These are phyloP conservation scores for Drosophila infuscata DNA, from an alignment of 2,888 invertebrate species.

Conservation along the genomic window DNA sequence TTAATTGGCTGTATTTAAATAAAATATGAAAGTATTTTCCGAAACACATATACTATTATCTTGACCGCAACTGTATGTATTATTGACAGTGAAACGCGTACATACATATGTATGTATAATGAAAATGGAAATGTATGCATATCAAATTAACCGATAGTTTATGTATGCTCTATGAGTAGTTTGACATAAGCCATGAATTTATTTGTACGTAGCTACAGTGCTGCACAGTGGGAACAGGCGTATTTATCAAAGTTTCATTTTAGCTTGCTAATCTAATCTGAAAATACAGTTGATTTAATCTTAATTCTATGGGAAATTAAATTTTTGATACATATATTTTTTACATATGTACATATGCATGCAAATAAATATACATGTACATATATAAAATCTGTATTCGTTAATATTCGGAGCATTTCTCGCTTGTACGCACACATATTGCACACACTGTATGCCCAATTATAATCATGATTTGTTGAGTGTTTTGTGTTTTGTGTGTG, in stretches of 20 bases:
- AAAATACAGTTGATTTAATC: not conserved
- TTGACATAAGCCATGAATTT: not conserved
- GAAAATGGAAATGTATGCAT: constrained; percentile 5
- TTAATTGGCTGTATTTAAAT: not conserved
- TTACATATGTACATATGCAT: no score
- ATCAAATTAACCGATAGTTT: constrained; percentile 6
- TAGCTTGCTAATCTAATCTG: not conserved
- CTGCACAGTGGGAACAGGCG: no score
- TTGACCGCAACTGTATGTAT: not conserved
- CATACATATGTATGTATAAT: not conserved
- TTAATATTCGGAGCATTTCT: not conserved
- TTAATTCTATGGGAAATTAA: not conserved
- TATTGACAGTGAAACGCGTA: constrained; percentile 37
- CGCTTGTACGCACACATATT: not conserved
- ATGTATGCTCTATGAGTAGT: not conserved
- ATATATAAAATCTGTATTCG: not conserved
- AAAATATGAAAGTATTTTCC: not conserved
- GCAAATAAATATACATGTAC: no score
- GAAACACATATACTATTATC: not conserved
- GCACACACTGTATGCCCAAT: constrained; percentile 48
- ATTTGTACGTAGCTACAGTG: not conserved
- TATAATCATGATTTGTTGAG: constrained; percentile 51
- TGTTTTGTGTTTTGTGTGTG: constrained; percentile 16
- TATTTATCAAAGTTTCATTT: not conserved
- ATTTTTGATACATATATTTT: no score